Percentiles rank a stretch among this genome's conserved stretches.
Evolutionary conservation across 2,113 vertebrate species (phyloP).

Genomic region (Columba livia): DNA sequence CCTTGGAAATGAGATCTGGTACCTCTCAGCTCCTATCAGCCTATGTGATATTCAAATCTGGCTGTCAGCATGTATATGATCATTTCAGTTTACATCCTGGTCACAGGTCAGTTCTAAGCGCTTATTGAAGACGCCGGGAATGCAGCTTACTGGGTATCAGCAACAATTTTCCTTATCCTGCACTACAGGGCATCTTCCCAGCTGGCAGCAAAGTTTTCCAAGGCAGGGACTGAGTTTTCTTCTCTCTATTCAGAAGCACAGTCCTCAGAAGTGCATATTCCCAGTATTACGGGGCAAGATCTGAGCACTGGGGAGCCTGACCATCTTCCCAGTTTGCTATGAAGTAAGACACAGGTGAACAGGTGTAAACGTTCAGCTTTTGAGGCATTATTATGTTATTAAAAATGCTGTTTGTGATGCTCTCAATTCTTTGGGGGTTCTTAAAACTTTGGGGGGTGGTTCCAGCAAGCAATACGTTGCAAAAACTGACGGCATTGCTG

Average conservation of each 20-base stretch:
- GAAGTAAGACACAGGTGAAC: neutral
- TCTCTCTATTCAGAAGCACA: neutral
- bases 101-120: neutral
- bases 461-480: neutral
- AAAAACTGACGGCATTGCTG: neutral
- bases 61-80: neutral
- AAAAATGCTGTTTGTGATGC: neutral
- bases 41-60: neutral
- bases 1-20: neutral
- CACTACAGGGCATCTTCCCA: neutral
- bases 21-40: neutral
- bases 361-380: neutral
- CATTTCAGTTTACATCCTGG: neutral
- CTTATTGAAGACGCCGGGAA: neutral
- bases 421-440: neutral
- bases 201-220: neutral
- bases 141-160: fast-evolving
- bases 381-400: neutral
- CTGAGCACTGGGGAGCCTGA: neutral
- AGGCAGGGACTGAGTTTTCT: neutral
- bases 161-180: neutral
- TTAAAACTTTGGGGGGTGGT: neutral
- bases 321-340: neutral
- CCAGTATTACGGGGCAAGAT: neutral
- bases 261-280: neutral